Evolutionary conservation across 2,888 invertebrate genomes (phyloP).

Genomic region (Pandemis heparana): DNA sequence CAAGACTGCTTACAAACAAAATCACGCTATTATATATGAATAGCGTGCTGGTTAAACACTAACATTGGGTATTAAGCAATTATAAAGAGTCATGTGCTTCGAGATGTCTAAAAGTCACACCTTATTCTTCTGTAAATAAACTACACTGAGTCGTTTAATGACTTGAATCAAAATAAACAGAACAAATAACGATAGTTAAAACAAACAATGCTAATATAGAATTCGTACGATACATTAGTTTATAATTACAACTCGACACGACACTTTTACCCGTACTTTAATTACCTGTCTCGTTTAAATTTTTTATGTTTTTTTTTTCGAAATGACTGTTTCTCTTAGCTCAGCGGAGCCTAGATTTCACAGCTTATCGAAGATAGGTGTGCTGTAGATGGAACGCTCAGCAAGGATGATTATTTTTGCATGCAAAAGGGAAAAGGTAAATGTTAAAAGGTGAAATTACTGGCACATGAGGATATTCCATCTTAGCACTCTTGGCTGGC

Average conservation of each 20-base stretch:
- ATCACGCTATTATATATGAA: not conserved
- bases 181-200: conserved; percentile 11
- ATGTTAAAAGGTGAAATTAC: no score
- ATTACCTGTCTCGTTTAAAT: no score
- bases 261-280: not conserved
- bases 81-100: not conserved
- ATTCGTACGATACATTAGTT: conserved; percentile 1
- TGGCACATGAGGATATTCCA: no score
- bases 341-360: no score
- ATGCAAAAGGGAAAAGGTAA: no score
- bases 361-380: no score
- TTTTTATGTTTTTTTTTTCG: no score
- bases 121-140: not conserved
- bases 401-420: no score
- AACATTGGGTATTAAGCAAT: not conserved
- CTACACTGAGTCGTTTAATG: not conserved
- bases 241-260: not conserved
- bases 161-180: not conserved
- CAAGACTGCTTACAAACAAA: not conserved
- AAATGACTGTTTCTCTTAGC: no score
- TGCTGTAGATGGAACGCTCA: no score
- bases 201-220: not conserved
- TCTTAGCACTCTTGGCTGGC: no score
- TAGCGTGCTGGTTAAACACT: not conserved
- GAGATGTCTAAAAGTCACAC: not conserved